Evolutionary conservation across 2,113 vertebrate genomes (phyloP).

Genomic region (Hippoglossus stenolepis): DNA sequence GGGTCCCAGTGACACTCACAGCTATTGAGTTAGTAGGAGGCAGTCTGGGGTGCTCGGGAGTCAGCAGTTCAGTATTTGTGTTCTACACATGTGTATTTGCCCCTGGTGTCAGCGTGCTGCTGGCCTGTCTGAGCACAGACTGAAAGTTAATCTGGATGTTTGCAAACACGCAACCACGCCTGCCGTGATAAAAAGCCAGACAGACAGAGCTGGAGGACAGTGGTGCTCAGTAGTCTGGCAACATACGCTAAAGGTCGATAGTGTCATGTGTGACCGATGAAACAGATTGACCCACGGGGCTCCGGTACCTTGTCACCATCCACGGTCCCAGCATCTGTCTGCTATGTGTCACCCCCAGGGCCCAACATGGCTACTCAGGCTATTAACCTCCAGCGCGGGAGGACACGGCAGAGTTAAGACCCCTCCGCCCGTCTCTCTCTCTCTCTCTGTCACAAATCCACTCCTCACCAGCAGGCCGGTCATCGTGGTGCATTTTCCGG

Average conservation of each 20-base stretch:
- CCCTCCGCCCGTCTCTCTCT: conserved; percentile 37
- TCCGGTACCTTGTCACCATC: conserved; percentile 67
- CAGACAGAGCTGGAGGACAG: conserved; percentile 58
- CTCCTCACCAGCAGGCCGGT: background rate
- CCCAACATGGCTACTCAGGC: conserved; percentile 74
- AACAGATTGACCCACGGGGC: conserved; percentile 72
- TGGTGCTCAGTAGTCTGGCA: conserved; percentile 62
- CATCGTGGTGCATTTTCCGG: background rate
- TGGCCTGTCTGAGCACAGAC: conserved; percentile 48
- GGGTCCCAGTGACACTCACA: conserved; percentile 63
- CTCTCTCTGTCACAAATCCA: conserved; percentile 60
- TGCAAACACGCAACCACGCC: conserved; percentile 56
- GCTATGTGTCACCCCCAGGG: conserved; percentile 70
- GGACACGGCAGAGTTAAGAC: conserved; percentile 69
- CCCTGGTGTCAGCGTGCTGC: conserved; percentile 41
- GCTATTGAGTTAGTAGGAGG: conserved; percentile 68
- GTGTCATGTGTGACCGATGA: conserved; percentile 78
- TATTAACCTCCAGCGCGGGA: conserved; percentile 76
- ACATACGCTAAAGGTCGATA: conserved; percentile 73
- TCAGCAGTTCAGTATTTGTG: conserved; percentile 59
- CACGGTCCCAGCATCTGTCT: conserved; percentile 70
- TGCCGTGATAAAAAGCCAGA: conserved; percentile 56
- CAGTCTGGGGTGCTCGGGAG: conserved; percentile 37
- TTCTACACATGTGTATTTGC: conserved; percentile 57
- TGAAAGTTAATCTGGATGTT: conserved; percentile 72